Evolutionary conservation across 2,888 invertebrate genomes (phyloP).

Genomic region (Leptopilina syphax): DNA sequence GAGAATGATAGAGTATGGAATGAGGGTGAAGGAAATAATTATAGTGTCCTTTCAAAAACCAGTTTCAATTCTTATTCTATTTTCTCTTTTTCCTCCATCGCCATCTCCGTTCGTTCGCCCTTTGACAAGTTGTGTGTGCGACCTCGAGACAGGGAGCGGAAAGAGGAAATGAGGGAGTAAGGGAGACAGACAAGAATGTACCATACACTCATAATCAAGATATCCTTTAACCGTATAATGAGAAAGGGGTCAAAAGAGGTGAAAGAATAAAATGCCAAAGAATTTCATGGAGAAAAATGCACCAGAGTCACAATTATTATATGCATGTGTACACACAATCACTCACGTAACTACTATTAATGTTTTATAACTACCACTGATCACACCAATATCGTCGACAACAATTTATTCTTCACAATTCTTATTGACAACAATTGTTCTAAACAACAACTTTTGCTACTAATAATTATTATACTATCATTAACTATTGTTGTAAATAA

Average conservation of each 20-base stretch:
- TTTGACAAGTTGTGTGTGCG: conserved; percentile 60
- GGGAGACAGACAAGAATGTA: conserved; percentile 32
- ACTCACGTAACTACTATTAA: conserved; percentile 1
- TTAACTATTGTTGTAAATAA: too few relatives aligned
- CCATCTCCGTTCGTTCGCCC: conserved; percentile 50
- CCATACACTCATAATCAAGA: conserved; percentile 12
- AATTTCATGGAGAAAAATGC: conserved; percentile 46
- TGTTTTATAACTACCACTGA: neutral
- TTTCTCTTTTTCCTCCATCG: conserved; percentile 51
- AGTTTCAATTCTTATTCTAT: conserved; percentile 56
- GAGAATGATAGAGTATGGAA: conserved; percentile 51
- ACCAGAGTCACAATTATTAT: conserved; percentile 36
- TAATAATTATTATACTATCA: too few relatives aligned
- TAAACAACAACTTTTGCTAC: too few relatives aligned
- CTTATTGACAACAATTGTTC: too few relatives aligned
- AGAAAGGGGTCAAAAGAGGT: conserved; percentile 37
- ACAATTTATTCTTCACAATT: too few relatives aligned
- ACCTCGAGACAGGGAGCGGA: conserved; percentile 14
- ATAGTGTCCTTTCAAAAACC: conserved; percentile 66
- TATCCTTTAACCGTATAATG: conserved; percentile 20
- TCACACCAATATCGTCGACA: too few relatives aligned
- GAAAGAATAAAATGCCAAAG: conserved; percentile 26
- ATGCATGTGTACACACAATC: conserved; percentile 7
- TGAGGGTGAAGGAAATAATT: conserved; percentile 64
- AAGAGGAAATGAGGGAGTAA: conserved; percentile 33